Evolutionary conservation across 2,113 vertebrate genomes (phyloP).

Genomic region (Protomyctophum bolini): DNA sequence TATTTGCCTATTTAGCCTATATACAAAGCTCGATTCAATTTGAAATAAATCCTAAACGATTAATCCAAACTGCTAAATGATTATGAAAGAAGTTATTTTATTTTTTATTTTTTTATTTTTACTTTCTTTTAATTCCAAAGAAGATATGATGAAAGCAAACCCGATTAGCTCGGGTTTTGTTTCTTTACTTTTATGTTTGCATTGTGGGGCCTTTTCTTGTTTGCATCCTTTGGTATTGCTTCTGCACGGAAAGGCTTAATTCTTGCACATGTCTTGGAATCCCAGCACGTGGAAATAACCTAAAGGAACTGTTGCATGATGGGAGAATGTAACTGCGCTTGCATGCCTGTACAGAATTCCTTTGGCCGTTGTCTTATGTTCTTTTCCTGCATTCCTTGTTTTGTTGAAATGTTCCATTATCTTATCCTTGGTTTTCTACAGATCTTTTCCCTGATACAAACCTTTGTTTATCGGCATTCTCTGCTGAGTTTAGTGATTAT

Average conservation of each 20-base stretch:
- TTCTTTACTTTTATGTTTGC: constrained; percentile 87
- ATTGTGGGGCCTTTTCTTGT: constrained; percentile 95
- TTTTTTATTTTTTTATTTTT: constrained; percentile 42
- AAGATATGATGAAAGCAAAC: constrained; percentile 78
- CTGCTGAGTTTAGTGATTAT: constrained; percentile 66
- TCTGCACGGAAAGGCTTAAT: constrained; percentile 85
- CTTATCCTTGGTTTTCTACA: constrained; percentile 55
- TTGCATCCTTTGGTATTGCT: constrained; percentile 98
- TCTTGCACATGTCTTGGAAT: constrained; percentile 95
- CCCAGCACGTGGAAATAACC: constrained; percentile 85
- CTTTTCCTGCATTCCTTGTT: constrained; percentile 70
- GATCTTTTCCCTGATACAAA: constrained; percentile 64
- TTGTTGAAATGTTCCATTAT: constrained; percentile 68
- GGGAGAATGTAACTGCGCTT: constrained; percentile 94
- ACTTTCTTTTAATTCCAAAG: constrained; percentile 70
- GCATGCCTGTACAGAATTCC: constrained; percentile 85
- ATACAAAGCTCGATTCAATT: constrained; percentile 72
- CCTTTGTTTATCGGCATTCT: constrained; percentile 69
- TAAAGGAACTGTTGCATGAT: constrained; percentile 91
- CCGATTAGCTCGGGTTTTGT: constrained; percentile 85
- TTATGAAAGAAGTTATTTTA: constrained; percentile 55
- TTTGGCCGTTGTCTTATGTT: constrained; percentile 64
- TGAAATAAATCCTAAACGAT: constrained; percentile 67
- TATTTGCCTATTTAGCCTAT: constrained; percentile 59
- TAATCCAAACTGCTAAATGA: constrained; percentile 77